Evolutionary conservation across 2,888 invertebrate genomes (phyloP), one percentile per base, ranked within the genome.

Genomic region (Phengaris alcon): DNA sequence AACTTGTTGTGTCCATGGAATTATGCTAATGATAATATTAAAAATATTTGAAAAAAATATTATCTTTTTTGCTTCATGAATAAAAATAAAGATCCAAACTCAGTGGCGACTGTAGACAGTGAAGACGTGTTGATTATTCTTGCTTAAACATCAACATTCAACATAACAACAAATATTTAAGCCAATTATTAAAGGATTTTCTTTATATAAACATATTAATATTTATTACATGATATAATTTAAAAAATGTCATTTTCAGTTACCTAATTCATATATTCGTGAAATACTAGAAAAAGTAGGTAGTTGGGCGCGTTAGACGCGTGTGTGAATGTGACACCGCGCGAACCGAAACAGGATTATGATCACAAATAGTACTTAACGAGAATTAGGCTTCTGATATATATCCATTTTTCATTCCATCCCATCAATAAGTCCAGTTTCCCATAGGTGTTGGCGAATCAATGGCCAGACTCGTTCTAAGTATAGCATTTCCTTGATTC

Each of bases 401-500:
- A 13, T 12, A 54, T 6, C 12, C 1, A 6, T 13, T 13, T 54
- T 0, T 13, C 13, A 55, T 55, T 55, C 7, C n/a, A n/a, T 3
- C n/a, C 55, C 55, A n/a, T 3, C 7, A 7, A n/a, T 2, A 1
- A 48, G 48, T 48, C 48, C 6, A 48, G 48, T 35, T 54, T 54
- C 55, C 57, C n/a, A 55, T 55, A n/a, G 57, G n/a, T 57, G 15
- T 57, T 15, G 15, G 57, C 22, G 15, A 15, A 59, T 57, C 55
- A 57, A 4, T n/a, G 55, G 55, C n/a, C 15, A 22, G 52, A 52
- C 52, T 52, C 7, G 59, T 10, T 59, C 59, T 59, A 59, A 59
- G 52, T 52, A 52, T 52, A 52, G 22, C 59, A 35, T 64, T 64
- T 64, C 64, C 64, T 35, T 35, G 64, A 64, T 64, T 64, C 35